phyloP scores from a whole-genome alignment of 35 echinoderm and acorn worm genomes.

The Ophioderma brevispina region DNA sequence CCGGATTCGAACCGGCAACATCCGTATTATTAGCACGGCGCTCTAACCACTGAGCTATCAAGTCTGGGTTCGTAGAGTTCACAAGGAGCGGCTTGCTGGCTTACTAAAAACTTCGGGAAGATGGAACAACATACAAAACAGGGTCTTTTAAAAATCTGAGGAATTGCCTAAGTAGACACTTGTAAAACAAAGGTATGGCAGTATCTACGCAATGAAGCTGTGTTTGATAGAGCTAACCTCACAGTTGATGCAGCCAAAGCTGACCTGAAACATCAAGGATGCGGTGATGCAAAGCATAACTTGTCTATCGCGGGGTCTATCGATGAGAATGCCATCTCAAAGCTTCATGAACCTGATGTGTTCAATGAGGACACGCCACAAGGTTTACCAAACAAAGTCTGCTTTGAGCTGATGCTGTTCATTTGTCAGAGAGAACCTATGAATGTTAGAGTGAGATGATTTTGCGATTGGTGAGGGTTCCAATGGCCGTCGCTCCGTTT shows the following conservation, averaged over 20 bases:
- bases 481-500: conserved; percentile 15
- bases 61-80: no score
- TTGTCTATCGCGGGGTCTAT: conserved; percentile 9
- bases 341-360: background rate
- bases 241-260: background rate
- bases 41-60: no score
- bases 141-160: no score
- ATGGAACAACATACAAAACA: no score
- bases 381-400: conserved; percentile 21
- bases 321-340: conserved; percentile 37
- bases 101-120: no score
- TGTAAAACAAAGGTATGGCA: no score
- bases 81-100: no score
- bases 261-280: conserved; percentile 27
- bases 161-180: no score
- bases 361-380: conserved; percentile 9
- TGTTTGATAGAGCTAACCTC: no score
- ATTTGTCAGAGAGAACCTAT: conserved; percentile 50
- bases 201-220: no score
- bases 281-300: conserved; percentile 1
- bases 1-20: no score
- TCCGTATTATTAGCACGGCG: no score
- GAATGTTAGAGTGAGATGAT: conserved; percentile 17
- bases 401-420: conserved; percentile 44
- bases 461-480: background rate